Percentiles rank a stretch among this genome's conserved stretches.
Conservation (phyloP, 2,888 invertebrate genomes). For the Neoaliturus tenellus region DNA sequence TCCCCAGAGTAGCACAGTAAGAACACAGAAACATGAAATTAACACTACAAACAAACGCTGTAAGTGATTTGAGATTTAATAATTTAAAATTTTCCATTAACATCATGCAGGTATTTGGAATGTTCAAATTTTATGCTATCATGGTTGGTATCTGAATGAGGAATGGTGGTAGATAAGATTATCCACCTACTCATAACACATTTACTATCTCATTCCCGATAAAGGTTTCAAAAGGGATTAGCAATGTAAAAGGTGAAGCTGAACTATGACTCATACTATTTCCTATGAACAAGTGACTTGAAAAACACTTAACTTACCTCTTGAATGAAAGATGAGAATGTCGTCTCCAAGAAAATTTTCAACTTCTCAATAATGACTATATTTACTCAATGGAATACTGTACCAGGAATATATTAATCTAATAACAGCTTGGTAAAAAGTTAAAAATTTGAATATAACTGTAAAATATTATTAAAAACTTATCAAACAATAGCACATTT, state of each 20-base stretch:
- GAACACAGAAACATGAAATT: constrained; percentile 21
- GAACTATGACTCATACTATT: neutral
- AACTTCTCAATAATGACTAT: too few species aligned
- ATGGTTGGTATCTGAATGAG: neutral
- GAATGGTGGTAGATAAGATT: neutral
- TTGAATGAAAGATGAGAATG: too few species aligned
- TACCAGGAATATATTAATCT: too few species aligned
- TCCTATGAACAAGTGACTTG: neutral
- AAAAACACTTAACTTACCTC: neutral
- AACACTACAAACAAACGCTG: neutral
- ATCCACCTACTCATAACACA: neutral
- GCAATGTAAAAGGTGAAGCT: neutral
- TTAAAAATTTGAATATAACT: too few species aligned
- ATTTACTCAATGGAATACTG: too few species aligned
- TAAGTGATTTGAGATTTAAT: constrained; percentile 11
- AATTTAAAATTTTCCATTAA: neutral
- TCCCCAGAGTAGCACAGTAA: constrained; percentile 15
- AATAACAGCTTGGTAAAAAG: too few species aligned
- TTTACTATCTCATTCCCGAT: neutral
- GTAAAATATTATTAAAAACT: too few species aligned
- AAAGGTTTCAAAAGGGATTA: neutral
- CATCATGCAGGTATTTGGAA: neutral
- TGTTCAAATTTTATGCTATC: neutral
- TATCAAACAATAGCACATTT: too few species aligned
- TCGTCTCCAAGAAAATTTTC: too few species aligned